Evolutionary conservation across 2,888 invertebrate genomes (phyloP).

Genomic region (Diploptera punctata): DNA sequence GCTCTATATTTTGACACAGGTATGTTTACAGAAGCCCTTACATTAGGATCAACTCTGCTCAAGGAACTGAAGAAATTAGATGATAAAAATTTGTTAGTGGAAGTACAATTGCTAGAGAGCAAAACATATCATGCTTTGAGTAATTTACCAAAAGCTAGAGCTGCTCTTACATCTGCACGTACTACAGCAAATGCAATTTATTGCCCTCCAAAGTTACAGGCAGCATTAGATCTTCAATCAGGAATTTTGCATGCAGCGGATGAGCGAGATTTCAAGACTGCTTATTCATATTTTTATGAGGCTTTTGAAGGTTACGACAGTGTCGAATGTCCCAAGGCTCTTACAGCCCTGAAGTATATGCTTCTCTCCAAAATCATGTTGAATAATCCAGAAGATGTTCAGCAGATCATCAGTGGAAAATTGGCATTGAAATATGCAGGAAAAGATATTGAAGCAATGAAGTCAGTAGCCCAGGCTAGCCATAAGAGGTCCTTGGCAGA

Average conservation of each 20-base stretch:
- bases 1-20: constrained; percentile 94
- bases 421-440: constrained; percentile 96
- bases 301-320: constrained; percentile 99
- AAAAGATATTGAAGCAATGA: constrained; percentile 97
- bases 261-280: constrained; percentile 99
- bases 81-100: constrained; percentile 97
- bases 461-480: constrained; percentile 94
- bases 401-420: constrained; percentile 94
- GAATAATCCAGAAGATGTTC: constrained; percentile 95
- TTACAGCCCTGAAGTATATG: constrained; percentile 99
- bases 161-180: constrained; percentile 95
- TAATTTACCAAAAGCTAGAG: constrained; percentile 95
- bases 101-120: constrained; percentile 97
- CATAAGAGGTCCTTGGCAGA: constrained; percentile 96
- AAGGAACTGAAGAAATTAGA: constrained; percentile 98
- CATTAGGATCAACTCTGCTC: constrained; percentile 84
- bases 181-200: constrained; percentile 99
- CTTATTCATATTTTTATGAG: constrained; percentile 99
- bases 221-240: constrained; percentile 95
- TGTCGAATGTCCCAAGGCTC: constrained; percentile 88
- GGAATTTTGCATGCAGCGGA: constrained; percentile 99
- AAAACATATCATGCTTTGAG: constrained; percentile 98
- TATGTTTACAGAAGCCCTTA: constrained; percentile 86
- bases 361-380: constrained; percentile 98
- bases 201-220: constrained; percentile 98